These are phyloP conservation scores for Flexamia atlantica DNA, from an alignment of 2,888 invertebrate genomes.

Conservation along the genomic window DNA sequence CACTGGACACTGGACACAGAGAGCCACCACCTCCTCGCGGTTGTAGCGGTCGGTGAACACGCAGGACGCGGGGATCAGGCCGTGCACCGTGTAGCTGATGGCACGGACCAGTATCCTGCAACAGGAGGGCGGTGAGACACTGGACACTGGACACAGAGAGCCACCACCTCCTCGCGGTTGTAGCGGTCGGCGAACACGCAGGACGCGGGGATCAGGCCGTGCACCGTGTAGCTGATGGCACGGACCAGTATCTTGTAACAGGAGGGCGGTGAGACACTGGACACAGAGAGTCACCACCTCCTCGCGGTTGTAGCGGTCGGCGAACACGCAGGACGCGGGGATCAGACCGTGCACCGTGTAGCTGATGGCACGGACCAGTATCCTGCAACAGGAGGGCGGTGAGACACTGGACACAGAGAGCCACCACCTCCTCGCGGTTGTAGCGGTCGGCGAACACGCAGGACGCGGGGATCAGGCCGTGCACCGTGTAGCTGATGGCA, in stretches of 20 bases:
- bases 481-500: conserved; percentile 96
- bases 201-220: conserved; percentile 95
- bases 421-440: not conserved
- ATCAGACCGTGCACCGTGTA: conserved; percentile 97
- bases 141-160: conserved; percentile 95
- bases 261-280: not conserved
- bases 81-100: too few relatives aligned
- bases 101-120: too few relatives aligned
- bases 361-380: conserved; percentile 92
- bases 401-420: not conserved
- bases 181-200: conserved; percentile 97
- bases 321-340: conserved; percentile 96
- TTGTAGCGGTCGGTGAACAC: too few relatives aligned
- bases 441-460: conserved; percentile 81
- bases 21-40: too few relatives aligned
- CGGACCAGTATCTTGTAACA: conserved; percentile 89
- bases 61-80: too few relatives aligned
- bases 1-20: too few relatives aligned
- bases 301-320: conserved; percentile 95
- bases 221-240: conserved; percentile 96
- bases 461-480: conserved; percentile 95
- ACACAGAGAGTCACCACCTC: conserved; percentile 91
- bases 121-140: conserved; percentile 95
- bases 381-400: not conserved
- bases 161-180: conserved; percentile 96